Evolutionary conservation across 2,888 invertebrate genomes (phyloP).

Genomic region (Cremastinae sp.): DNA sequence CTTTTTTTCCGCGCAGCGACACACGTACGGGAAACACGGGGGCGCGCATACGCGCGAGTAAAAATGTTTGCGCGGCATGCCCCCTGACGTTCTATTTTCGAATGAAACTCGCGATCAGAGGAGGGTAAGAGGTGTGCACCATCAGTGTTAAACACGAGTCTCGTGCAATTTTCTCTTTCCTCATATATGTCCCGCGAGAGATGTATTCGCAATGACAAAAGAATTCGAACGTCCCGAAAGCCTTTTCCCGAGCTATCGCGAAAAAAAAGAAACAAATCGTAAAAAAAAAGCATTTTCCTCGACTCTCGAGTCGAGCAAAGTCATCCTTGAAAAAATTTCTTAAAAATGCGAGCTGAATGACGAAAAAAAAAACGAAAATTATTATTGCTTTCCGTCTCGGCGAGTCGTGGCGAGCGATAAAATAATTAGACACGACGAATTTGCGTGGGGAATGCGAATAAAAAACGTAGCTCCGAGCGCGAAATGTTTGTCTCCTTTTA

Average conservation of each 20-base stretch:
- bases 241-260: not conserved
- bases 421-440: too few species aligned
- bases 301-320: too few species aligned
- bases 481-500: not conserved
- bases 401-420: too few species aligned
- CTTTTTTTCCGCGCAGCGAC: conserved; percentile 58
- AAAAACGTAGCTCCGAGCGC: too few species aligned
- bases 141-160: not conserved
- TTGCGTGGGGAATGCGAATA: too few species aligned
- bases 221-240: not conserved
- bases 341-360: too few species aligned
- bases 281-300: too few species aligned
- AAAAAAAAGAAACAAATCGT: not conserved
- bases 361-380: too few species aligned
- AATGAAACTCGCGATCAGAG: conserved; percentile 74
- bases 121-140: conserved; percentile 38
- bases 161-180: not conserved
- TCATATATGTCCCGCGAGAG: conserved; percentile 14
- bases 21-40: too few species aligned
- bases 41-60: conserved; percentile 63
- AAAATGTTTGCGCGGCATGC: conserved; percentile 74
- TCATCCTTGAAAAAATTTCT: too few species aligned
- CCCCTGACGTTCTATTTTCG: conserved; percentile 77
- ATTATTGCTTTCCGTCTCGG: too few species aligned
- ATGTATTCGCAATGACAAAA: not conserved